Conservation (phyloP, 2,888 invertebrate genomes). For the Blera fallax region DNA sequence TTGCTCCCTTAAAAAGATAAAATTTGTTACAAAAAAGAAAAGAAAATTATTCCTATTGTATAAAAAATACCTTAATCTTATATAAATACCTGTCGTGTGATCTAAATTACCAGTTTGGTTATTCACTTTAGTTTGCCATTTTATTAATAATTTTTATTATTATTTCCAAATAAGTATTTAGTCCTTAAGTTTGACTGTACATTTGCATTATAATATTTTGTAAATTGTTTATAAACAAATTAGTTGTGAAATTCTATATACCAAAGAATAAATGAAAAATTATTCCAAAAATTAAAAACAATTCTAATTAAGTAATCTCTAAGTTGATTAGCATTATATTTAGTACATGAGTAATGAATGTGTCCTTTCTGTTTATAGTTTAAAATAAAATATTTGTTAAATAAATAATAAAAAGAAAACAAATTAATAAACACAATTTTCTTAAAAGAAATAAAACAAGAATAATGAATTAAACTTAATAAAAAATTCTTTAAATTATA, state of each 20-base stretch:
- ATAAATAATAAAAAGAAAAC: constrained; percentile 12
- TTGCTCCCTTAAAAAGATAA: background rate
- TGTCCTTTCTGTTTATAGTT: constrained; percentile 1
- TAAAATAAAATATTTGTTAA: background rate
- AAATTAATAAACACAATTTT: background rate
- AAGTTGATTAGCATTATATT: constrained; percentile 39
- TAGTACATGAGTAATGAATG: background rate
- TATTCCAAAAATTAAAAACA: constrained; percentile 34
- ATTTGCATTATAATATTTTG: constrained; percentile 39
- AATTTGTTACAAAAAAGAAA: background rate
- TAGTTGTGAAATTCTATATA: constrained; percentile 52
- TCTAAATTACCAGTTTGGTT: background rate
- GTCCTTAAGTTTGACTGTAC: constrained; percentile 47
- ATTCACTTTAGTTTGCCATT: constrained; percentile 52
- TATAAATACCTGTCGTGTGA: background rate
- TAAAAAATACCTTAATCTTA: background rate
- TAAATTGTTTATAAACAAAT: constrained; percentile 13
- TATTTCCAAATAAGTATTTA: background rate
- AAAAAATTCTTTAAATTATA: constrained; percentile 29
- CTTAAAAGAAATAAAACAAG: background rate
- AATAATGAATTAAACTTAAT: constrained; percentile 14
- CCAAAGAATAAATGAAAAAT: constrained; percentile 63
- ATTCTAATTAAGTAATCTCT: constrained; percentile 25
- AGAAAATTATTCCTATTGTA: constrained; percentile 5
- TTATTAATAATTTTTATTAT: background rate